Conservation (phyloP, 2,888 invertebrate species). For the Xanthorhoe designata region DNA sequence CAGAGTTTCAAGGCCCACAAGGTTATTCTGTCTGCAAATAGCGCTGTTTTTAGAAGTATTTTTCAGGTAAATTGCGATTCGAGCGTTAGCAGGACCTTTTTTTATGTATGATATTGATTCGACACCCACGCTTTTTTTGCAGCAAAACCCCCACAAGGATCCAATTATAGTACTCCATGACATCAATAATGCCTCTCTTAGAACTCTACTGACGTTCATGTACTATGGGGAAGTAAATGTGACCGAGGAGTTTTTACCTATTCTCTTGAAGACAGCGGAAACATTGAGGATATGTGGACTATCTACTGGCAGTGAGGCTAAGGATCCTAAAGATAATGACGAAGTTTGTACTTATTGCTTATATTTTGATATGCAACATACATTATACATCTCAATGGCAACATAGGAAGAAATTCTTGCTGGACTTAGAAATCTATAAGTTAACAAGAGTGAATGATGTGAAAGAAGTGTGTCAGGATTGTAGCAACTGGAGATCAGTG, state of each 20-base stretch:
- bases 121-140: slow-evolving; percentile 76
- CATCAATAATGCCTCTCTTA: slow-evolving; percentile 88
- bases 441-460: too few species aligned
- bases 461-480: too few species aligned
- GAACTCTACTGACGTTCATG: slow-evolving; percentile 89
- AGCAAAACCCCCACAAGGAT: slow-evolving; percentile 91
- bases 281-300: slow-evolving; percentile 89
- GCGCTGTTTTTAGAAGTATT: slow-evolving; percentile 87
- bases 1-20: slow-evolving; percentile 88
- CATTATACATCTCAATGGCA: too few species aligned
- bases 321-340: slow-evolving; percentile 63
- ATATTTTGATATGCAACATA: too few species aligned
- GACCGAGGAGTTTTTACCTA: slow-evolving; percentile 88
- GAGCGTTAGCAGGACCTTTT: slow-evolving; percentile 20
- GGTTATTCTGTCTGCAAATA: slow-evolving; percentile 89
- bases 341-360: slow-evolving; percentile 61
- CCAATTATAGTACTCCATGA: slow-evolving; percentile 91
- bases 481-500: too few species aligned
- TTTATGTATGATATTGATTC: slow-evolving; percentile 44
- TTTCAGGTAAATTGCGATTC: slow-evolving; percentile 79
- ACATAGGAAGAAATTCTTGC: too few species aligned
- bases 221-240: slow-evolving; percentile 91
- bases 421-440: too few species aligned
- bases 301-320: slow-evolving; percentile 83
- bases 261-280: slow-evolving; percentile 89